Base-by-base conservation (phyloP, 2,888 invertebrate genomes). In the Eupithecia tripunctaria region DNA sequence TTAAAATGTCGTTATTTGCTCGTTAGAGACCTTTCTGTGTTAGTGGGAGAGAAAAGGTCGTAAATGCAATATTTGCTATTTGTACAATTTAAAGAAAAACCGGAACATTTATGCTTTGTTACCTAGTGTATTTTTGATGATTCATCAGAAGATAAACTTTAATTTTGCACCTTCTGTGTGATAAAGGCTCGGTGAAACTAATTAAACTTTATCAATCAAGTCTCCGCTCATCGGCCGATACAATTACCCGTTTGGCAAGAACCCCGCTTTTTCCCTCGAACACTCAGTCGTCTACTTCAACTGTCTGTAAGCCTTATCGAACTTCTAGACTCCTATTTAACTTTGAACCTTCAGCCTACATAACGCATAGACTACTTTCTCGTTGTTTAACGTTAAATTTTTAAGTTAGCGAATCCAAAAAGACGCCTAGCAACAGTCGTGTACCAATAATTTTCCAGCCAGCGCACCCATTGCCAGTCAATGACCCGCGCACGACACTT, bases 401-500 rank as follows among this genome's bases (percentile, higher is more conserved):
- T 47, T n/a, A 51, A 51, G 51, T 51, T 21, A 64, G 63, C 21
- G 67, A 67, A 70, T 70, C 41, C 43, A 15, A 32, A 67, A 51
- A 51, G 18, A 6, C 67, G 71, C 75, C 60, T 77, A 72, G 76
- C 77, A 77, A 75, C 78, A 56, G 18, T 51, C 56, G 66, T 59
- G 38, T 47, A 73, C 79, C 78, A 72, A 80, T 84, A 76, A 82
- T 84, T 84, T 85, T 82, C 84, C 84, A 83, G 77, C 80, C 80
- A 75, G 82, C 68, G 79, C 84, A 83, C 68, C 85, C 79, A 78
- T 79, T 79, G 68, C 81, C 82, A 85, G 86, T 86, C 86, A 85
- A 83, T 82, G 85, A 86, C 86, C 86, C 79, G 71, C 71, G 75
- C 82, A 80, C 76, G 76, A 84, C 81, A 85, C 82, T 85, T 85